Percentiles rank a stretch among this genome's conserved stretches.
These are phyloP conservation scores for Mylabris sibirica DNA, from an alignment of 2,888 invertebrate genomes.

Conservation along the genomic window DNA sequence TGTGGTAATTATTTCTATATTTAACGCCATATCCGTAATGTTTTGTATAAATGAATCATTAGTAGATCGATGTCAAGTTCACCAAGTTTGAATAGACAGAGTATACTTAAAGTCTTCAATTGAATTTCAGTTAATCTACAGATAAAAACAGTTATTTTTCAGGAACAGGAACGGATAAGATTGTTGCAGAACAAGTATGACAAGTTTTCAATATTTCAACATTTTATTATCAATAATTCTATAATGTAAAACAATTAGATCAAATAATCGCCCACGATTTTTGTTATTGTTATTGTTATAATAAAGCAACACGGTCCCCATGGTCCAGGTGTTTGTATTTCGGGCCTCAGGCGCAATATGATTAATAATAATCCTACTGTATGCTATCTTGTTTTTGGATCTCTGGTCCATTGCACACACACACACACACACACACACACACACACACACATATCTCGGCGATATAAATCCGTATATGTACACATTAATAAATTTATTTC, in stretches of 20 bases:
- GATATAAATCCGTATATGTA: constrained; percentile 1
- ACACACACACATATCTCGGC: constrained; percentile 4
- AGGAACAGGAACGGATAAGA: too few relatives aligned
- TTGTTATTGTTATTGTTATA: background rate
- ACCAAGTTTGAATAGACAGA: background rate
- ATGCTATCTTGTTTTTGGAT: constrained; percentile 50
- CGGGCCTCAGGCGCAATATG: constrained; percentile 51
- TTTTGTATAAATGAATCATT: too few relatives aligned
- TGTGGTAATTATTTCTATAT: too few relatives aligned
- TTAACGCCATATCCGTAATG: too few relatives aligned
- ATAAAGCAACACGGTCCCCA: constrained; percentile 1
- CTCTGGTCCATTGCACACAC: constrained; percentile 41
- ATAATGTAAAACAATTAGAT: background rate
- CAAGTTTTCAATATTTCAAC: too few relatives aligned
- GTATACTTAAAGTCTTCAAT: too few relatives aligned
- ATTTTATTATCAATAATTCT: background rate
- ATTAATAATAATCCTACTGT: constrained; percentile 61
- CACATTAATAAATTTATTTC: background rate
- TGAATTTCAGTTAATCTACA: too few relatives aligned
- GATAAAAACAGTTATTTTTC: too few relatives aligned
- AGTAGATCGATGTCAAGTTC: background rate
- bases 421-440: constrained; percentile 34
- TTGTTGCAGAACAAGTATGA: too few relatives aligned
- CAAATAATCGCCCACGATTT: constrained; percentile 6
- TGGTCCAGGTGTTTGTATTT: constrained; percentile 55